Conservation (phyloP, 1,140 invertebrate species). For the Drosophila yakuba region DNA sequence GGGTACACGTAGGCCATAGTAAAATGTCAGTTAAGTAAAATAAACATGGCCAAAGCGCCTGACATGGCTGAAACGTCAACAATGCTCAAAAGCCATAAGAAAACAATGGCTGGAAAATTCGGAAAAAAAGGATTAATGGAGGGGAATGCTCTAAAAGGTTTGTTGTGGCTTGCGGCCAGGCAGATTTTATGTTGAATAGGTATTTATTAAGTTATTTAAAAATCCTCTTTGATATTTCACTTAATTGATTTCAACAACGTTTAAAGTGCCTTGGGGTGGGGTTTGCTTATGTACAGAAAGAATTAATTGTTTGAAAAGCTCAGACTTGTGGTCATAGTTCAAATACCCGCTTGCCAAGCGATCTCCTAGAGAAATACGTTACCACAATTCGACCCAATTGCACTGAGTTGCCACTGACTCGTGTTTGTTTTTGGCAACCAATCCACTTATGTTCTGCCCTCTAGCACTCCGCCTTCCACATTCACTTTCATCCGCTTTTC, state of each 20-base stretch:
- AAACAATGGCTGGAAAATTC: slow-evolving; percentile 25
- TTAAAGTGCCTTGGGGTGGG: not conserved
- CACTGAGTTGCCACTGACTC: not conserved
- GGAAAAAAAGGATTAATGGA: slow-evolving; percentile 7
- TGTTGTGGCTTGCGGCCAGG: slow-evolving; percentile 35
- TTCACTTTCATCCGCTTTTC: not conserved
- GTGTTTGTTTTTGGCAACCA: slow-evolving; percentile 9
- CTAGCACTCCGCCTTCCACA: not conserved
- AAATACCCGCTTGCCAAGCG: not conserved
- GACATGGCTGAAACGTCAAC: slow-evolving; percentile 41
- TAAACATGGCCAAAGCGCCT: slow-evolving; percentile 55
- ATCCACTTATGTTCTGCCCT: slow-evolving; percentile 1
- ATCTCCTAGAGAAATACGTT: not conserved
- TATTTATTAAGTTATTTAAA: slow-evolving; percentile 34
- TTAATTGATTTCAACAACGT: not conserved
- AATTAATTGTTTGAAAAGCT: not conserved
- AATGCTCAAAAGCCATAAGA: slow-evolving; percentile 28
- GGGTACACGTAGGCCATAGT: slow-evolving; percentile 51
- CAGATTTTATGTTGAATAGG: slow-evolving; percentile 19
- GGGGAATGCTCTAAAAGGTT: slow-evolving; percentile 15
- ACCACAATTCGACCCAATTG: not conserved
- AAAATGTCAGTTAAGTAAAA: slow-evolving; percentile 74
- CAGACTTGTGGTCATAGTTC: not conserved
- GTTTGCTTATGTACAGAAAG: no score
- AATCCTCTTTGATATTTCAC: slow-evolving; percentile 1